Evolutionary conservation across 2,113 vertebrate genomes (phyloP), one percentile per base, ranked within the genome.

Genomic region (Crypturellus undulatus): DNA sequence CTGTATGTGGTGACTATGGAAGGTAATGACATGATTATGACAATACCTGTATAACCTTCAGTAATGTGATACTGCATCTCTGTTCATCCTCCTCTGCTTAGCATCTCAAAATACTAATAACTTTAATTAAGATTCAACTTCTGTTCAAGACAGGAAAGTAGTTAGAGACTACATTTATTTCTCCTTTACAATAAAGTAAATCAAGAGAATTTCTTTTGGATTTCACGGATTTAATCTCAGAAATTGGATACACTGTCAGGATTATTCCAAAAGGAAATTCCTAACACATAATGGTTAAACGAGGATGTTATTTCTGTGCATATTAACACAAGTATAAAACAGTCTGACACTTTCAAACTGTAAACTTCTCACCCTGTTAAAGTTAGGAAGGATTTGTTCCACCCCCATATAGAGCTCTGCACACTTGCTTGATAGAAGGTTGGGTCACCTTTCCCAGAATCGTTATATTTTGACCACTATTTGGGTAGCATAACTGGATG

Each of bases 41-140:
- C 28, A 84, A 52, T 0, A 0, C 21, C 43, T 54, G 49, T 79
- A 62, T n/a, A 49, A 76, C 81, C 86, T 76, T 72, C 62, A 87
- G 63, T 59, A 62, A 34, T 45, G 19, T 64, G 68, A 90, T 89
- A 68, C 5, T 86, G 36, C 42, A n/a, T 42, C 32, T 36, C 4
- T 4, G 32, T 87, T 85, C 72, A 79, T 64, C 14, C 32, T 13
- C 38, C 89, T 91, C 78, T 75, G 38, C 36, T 54, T 32, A 88
- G 42, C 83, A 63, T 13, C 38, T 36, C 7, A 3, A 73, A 87
- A 70, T 62, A 91, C 16, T 49, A 32, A 76, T 72, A 43, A 60
- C 73, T 89, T 92, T 40, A 73, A 6, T 93, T 84, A 82, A 69
- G 73, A 76, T 69, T 92, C n/a, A 58, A 58, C 59, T 87, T 84